phyloP scores from a whole-genome alignment of 1,140 invertebrate genomes.

The Caenorhabditis briggsae region DNA sequence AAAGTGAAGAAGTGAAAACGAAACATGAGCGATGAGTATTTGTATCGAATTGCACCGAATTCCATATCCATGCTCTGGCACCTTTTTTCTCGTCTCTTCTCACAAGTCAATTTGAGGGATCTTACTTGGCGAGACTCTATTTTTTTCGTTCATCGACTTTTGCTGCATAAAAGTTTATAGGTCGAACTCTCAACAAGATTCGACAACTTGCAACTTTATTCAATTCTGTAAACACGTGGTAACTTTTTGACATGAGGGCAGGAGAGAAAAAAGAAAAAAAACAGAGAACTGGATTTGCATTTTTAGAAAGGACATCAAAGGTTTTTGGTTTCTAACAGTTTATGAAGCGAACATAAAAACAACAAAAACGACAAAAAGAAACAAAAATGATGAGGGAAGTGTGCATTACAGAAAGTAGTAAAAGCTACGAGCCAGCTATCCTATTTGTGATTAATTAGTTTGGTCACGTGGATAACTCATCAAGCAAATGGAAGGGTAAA shows the following conservation, averaged over 20 bases:
- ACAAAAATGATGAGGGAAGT: too few species aligned
- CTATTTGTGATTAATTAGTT: not conserved
- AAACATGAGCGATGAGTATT: constrained; percentile 46
- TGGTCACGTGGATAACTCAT: constrained; percentile 34
- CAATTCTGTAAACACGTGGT: constrained; percentile 16
- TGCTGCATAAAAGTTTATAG: constrained; percentile 30
- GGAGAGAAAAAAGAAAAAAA: not conserved
- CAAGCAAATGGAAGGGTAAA: constrained; percentile 47
- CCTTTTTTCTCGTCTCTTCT: not conserved
- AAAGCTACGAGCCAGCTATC: not conserved
- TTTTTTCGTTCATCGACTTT: constrained; percentile 35
- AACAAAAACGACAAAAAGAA: too few species aligned
- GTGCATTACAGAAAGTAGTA: too few species aligned
- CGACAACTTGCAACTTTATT: constrained; percentile 42
- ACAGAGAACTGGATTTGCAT: not conserved
- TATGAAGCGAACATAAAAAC: too few species aligned
- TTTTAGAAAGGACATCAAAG: not conserved
- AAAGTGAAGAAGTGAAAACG: not conserved
- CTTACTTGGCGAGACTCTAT: not conserved
- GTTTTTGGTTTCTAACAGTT: constrained; percentile 1
- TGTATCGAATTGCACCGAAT: constrained; percentile 50
- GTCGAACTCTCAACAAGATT: constrained; percentile 35
- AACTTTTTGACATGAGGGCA: not conserved
- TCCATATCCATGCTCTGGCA: constrained; percentile 22
- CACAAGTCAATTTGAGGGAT: not conserved